Percentiles rank a stretch among this genome's conserved stretches.
These are phyloP conservation scores for Xanthia icteritia DNA, from an alignment of 2,888 invertebrate species.

Conservation along the genomic window DNA sequence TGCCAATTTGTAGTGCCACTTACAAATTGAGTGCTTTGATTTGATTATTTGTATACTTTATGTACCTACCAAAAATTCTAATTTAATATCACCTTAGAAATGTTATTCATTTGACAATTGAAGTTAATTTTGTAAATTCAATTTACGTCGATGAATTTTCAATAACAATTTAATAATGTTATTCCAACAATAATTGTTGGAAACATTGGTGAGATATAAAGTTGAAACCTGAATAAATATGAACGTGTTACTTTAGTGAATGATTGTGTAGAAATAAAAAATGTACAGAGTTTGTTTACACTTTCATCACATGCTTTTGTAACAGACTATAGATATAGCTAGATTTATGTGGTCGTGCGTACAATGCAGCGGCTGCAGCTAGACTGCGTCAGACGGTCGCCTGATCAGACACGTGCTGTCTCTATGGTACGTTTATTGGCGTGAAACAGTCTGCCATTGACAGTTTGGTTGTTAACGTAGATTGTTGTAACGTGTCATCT, in stretches of 20 bases:
- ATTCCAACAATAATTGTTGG: not conserved
- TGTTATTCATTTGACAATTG: too few relatives aligned
- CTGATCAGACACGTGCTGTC: not conserved
- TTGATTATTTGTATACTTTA: not conserved
- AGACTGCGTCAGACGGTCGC: constrained; percentile 1
- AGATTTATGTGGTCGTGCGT: not conserved
- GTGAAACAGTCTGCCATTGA: not conserved
- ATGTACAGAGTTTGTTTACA: not conserved
- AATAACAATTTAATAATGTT: not conserved
- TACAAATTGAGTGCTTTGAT: not conserved
- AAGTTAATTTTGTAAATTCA: too few relatives aligned
- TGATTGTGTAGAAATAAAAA: not conserved
- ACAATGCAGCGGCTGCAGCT: constrained; percentile 4
- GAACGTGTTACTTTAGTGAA: not conserved
- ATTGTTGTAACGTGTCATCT: constrained; percentile 5
- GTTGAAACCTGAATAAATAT: not conserved
- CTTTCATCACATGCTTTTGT: not conserved
- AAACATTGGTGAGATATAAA: not conserved
- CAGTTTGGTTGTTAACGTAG: not conserved
- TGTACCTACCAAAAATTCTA: too few relatives aligned
- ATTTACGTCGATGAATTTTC: too few relatives aligned
- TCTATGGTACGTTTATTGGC: constrained; percentile 9
- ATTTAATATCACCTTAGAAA: too few relatives aligned
- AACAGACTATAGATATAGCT: not conserved
- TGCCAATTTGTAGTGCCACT: not conserved